Conservation (phyloP, 2,797 vertebrate species). For the Onychomys leucogaster region DNA sequence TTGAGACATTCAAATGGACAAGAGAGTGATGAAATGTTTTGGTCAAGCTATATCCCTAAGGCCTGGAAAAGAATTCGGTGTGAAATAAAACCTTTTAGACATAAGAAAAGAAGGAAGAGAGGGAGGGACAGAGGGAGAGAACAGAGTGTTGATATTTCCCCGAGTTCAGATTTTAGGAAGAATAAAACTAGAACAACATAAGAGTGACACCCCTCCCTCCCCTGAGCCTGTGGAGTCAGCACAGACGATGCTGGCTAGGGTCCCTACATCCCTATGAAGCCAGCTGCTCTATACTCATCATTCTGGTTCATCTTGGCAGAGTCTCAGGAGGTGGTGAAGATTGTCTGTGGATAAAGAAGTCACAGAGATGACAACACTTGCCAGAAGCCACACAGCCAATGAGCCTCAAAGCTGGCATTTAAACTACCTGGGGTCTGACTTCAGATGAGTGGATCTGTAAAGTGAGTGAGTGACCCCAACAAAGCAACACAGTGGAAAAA, state of each 20-base stretch:
- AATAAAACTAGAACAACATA: not conserved
- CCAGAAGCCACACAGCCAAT: not conserved
- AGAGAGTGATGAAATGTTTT: not conserved
- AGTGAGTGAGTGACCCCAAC: not conserved
- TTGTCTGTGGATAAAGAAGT: not conserved
- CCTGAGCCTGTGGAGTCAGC: fast-evolving
- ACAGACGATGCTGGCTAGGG: not conserved
- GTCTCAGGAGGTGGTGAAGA: not conserved
- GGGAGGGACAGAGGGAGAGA: not conserved
- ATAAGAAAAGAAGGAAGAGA: too few relatives aligned
- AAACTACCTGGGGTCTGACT: not conserved
- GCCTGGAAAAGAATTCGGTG: not conserved
- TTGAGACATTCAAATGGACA: not conserved
- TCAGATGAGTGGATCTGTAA: not conserved
- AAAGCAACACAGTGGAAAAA: not conserved
- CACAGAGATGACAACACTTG: not conserved
- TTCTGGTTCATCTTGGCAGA: not conserved
- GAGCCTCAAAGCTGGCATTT: not conserved
- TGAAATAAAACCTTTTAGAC: not conserved
- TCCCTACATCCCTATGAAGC: too few relatives aligned
- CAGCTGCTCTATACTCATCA: fast-evolving
- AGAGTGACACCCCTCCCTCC: not conserved
- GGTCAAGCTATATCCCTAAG: not conserved
- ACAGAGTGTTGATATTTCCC: not conserved
- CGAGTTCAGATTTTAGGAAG: not conserved